phyloP scores from a whole-genome alignment of 2,888 invertebrate species.

The Clostera curtula region DNA sequence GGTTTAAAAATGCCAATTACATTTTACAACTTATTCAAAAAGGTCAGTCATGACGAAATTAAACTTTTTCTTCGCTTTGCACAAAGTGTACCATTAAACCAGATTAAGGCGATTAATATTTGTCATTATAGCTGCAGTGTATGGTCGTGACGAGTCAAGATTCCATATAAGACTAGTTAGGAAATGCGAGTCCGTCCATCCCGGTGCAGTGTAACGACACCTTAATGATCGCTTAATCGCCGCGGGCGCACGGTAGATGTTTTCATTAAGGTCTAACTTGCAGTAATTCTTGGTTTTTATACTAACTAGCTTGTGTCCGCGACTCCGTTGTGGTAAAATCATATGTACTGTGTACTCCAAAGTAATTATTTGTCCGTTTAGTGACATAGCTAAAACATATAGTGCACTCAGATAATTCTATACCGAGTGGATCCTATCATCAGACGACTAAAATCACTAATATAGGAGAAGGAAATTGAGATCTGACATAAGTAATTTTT shows the following conservation, averaged over 20 bases:
- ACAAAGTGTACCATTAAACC: slow-evolving; percentile 22
- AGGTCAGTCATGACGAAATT: slow-evolving; percentile 10
- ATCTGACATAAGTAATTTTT: too few relatives aligned
- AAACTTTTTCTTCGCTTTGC: slow-evolving; percentile 14
- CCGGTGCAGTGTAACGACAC: slow-evolving; percentile 39
- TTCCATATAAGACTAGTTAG: slow-evolving; percentile 34
- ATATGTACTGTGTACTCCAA: too few relatives aligned
- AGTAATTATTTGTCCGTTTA: too few relatives aligned
- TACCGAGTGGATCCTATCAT: too few relatives aligned
- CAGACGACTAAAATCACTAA: too few relatives aligned
- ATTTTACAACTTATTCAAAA: slow-evolving; percentile 9
- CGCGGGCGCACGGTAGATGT: slow-evolving; percentile 26
- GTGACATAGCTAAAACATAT: too few relatives aligned
- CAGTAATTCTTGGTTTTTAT: too few relatives aligned
- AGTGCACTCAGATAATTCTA: too few relatives aligned
- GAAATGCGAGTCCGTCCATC: slow-evolving; percentile 28
- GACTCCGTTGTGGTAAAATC: too few relatives aligned
- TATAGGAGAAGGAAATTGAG: too few relatives aligned
- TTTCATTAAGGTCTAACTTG: slow-evolving; percentile 33
- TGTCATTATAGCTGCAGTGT: slow-evolving; percentile 28
- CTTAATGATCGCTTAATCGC: slow-evolving; percentile 57
- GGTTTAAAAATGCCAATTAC: slow-evolving; percentile 5
- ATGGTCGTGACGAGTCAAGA: slow-evolving; percentile 38
- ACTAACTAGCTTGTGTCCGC: too few relatives aligned
- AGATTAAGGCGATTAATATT: slow-evolving; percentile 44